Percentiles rank a stretch among this genome's conserved stretches.
phyloP scores from a whole-genome alignment of 2,797 vertebrate genomes.

The Taenioides sp. region DNA sequence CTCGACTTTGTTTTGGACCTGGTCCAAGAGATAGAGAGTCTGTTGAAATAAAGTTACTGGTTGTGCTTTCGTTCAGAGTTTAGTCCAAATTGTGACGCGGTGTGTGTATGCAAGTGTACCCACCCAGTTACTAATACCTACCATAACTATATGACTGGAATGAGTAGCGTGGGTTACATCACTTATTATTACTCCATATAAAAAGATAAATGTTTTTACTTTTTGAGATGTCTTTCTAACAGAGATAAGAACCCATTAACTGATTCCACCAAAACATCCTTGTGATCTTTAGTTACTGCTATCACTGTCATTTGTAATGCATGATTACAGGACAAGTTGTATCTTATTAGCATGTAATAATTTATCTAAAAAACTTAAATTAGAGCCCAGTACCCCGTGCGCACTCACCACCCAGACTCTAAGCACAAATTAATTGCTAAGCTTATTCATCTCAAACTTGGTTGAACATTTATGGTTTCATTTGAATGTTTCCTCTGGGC shows the following conservation, averaged over 20 bases:
- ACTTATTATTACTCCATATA: not conserved
- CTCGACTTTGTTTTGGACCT: too few relatives aligned
- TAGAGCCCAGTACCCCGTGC: conserved; percentile 20
- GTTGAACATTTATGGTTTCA: conserved; percentile 45
- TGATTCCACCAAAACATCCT: not conserved
- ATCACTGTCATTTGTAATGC: not conserved
- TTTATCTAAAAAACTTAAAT: conserved; percentile 34
- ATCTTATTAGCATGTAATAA: conserved; percentile 27
- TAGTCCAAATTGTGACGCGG: not conserved
- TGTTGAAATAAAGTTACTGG: too few relatives aligned
- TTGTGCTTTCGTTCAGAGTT: not conserved
- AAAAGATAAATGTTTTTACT: not conserved
- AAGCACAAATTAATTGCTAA: conserved; percentile 43
- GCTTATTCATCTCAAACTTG: conserved; percentile 50
- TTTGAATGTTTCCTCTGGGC: conserved; percentile 53
- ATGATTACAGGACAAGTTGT: conserved; percentile 14
- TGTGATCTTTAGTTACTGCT: conserved; percentile 9
- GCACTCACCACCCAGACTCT: conserved; percentile 19
- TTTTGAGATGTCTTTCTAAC: not conserved
- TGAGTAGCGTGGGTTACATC: not conserved
- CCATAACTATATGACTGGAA: not conserved
- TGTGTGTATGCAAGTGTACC: too few relatives aligned
- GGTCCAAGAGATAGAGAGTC: too few relatives aligned
- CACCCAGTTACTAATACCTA: not conserved
- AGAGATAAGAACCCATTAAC: not conserved